phyloP scores from a whole-genome alignment of 1,140 invertebrate species.

The Drosophila sucinea region DNA sequence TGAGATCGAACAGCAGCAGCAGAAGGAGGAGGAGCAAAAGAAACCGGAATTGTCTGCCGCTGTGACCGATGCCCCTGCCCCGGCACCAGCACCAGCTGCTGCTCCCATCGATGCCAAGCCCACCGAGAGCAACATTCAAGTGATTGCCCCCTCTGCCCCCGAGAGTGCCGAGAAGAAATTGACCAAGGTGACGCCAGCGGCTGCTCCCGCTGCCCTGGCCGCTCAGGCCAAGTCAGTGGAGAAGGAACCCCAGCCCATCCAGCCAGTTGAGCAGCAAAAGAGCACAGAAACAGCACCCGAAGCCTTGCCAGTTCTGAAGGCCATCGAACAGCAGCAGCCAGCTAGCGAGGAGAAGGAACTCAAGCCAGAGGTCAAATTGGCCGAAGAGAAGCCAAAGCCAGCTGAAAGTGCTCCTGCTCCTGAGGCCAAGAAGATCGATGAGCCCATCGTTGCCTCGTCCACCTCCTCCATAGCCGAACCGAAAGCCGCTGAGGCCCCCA shows the following conservation, averaged over 20 bases:
- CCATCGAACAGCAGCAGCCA: conserved; percentile 7
- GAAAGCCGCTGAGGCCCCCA: conserved; percentile 23
- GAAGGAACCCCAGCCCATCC: conserved; percentile 14
- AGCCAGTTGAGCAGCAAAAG: conserved; percentile 42
- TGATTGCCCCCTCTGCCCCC: conserved; percentile 33
- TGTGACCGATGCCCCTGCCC: conserved; percentile 14
- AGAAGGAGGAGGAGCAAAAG: conserved; percentile 32
- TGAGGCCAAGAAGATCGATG: conserved; percentile 55
- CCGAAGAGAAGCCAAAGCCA: not conserved
- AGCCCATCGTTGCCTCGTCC: conserved; percentile 7
- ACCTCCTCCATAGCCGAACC: conserved; percentile 29
- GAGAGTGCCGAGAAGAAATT: conserved; percentile 43
- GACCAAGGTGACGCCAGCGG: conserved; percentile 15
- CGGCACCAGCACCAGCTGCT: conserved; percentile 23
- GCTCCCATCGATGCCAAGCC: conserved; percentile 26
- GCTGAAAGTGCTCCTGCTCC: conserved; percentile 4
- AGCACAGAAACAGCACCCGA: conserved; percentile 36
- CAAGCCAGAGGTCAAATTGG: not conserved
- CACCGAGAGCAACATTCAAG: conserved; percentile 49
- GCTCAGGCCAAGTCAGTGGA: conserved; percentile 51
- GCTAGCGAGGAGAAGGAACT: conserved; percentile 24
- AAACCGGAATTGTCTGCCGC: conserved; percentile 1
- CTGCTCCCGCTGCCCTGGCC: conserved; percentile 36
- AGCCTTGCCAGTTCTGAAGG: conserved; percentile 26
- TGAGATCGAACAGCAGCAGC: conserved; percentile 60